phyloP scores from a whole-genome alignment of 2,888 invertebrate species.

The Drosophila picticornis region DNA sequence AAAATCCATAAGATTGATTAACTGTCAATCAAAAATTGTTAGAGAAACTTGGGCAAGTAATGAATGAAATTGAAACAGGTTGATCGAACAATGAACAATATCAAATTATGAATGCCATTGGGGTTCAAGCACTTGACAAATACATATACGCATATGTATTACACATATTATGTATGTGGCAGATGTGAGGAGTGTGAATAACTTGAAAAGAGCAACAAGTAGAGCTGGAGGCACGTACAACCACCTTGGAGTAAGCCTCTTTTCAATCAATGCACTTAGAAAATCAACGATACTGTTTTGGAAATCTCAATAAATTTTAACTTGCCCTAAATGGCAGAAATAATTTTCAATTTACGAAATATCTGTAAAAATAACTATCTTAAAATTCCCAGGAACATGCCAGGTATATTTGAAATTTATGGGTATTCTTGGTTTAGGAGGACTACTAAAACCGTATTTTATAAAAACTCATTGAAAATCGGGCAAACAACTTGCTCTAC shows the following conservation, averaged over 20 bases:
- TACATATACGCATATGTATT: no score
- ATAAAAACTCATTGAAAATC: accelerated
- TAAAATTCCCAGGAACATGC: background rate
- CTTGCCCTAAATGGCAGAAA: background rate
- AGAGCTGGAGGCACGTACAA: background rate
- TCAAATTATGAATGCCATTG: conserved; percentile 66
- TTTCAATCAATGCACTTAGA: conserved; percentile 13
- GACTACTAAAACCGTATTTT: background rate
- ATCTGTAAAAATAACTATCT: no score
- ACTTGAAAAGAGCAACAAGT: conserved; percentile 15
- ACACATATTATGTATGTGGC: background rate
- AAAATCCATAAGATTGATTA: conserved; percentile 72
- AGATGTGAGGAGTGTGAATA: conserved; percentile 16
- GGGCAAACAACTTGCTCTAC: background rate
- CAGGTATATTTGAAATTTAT: background rate
- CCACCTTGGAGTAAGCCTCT: conserved; percentile 13
- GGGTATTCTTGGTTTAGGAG: background rate
- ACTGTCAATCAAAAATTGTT: conserved; percentile 72
- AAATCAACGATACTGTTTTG: background rate
- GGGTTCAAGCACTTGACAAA: conserved; percentile 31
- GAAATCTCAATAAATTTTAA: background rate
- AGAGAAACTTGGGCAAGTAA: conserved; percentile 29
- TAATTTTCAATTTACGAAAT: background rate
- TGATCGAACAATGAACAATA: conserved; percentile 60
- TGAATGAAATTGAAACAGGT: conserved; percentile 75